These are phyloP conservation scores for Sinohyriopsis cumingii DNA, from an alignment of 2,888 invertebrate genomes.

Conservation along the genomic window DNA sequence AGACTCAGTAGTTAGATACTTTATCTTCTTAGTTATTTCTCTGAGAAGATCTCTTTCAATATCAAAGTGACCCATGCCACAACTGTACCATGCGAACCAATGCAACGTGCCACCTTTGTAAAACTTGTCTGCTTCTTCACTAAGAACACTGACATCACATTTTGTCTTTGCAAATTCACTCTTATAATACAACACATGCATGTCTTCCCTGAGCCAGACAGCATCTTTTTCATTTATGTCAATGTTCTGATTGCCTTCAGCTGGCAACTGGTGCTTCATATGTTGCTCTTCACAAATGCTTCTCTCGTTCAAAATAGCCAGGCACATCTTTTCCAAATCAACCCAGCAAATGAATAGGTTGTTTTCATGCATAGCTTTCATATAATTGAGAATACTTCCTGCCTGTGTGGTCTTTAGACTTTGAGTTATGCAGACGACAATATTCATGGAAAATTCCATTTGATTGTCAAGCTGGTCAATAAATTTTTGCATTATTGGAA, in stretches of 20 bases:
- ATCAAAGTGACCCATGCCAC: conserved; percentile 23
- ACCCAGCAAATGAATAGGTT: too few relatives aligned
- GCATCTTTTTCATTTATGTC: conserved; percentile 22
- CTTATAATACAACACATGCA: conserved; percentile 34
- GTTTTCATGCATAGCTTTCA: too few relatives aligned
- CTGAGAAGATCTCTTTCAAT: conserved; percentile 28
- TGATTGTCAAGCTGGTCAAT: conserved; percentile 1
- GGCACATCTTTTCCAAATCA: too few relatives aligned
- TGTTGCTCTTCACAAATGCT: not conserved
- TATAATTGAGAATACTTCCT: too few relatives aligned
- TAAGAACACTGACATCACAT: conserved; percentile 16
- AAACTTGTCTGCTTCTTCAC: conserved; percentile 32
- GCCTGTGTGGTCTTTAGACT: too few relatives aligned
- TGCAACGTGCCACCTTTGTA: conserved; percentile 40
- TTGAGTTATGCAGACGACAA: too few relatives aligned
- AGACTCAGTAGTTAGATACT: conserved; percentile 5
- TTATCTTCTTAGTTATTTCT: conserved; percentile 16
- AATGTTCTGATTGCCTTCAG: too few relatives aligned
- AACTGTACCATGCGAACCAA: conserved; percentile 34
- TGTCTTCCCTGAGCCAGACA: conserved; percentile 33
- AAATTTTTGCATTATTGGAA: conserved; percentile 7
- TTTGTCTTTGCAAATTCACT: conserved; percentile 17
- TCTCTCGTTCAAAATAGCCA: too few relatives aligned
- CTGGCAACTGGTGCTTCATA: too few relatives aligned
- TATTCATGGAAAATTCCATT: too few relatives aligned